Evolutionary conservation across 2,888 invertebrate genomes (phyloP).

Genomic region (Rhamphomyia laevipes): DNA sequence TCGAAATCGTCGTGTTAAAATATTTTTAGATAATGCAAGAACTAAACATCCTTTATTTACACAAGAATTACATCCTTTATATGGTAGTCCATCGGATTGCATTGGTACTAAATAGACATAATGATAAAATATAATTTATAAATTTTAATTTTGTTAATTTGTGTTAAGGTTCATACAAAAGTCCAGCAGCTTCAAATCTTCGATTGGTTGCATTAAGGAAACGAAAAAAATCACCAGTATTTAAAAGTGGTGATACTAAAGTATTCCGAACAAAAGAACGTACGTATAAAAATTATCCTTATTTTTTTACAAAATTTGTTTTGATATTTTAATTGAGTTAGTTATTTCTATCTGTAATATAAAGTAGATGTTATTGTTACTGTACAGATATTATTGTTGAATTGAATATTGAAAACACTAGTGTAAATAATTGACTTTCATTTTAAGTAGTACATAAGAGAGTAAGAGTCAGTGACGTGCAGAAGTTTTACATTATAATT

Average conservation of each 20-base stretch:
- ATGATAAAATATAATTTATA: background rate
- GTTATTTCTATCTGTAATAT: no score
- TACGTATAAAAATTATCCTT: constrained; percentile 12
- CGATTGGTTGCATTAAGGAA: constrained; percentile 20
- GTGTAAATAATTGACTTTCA: no score
- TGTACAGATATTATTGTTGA: no score
- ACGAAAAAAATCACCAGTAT: constrained; percentile 17
- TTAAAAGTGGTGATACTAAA: constrained; percentile 31
- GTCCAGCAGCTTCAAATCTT: constrained; percentile 22
- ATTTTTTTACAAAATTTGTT: no score
- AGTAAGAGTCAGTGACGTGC: no score
- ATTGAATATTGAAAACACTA: no score
- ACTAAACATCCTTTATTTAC: constrained; percentile 28
- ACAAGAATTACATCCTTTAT: constrained; percentile 24
- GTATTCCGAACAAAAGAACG: constrained; percentile 29
- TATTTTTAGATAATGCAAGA: constrained; percentile 28
- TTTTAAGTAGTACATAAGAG: no score
- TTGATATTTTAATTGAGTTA: no score
- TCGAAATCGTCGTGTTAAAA: constrained; percentile 25
- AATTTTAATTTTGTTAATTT: background rate
- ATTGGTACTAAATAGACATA: constrained; percentile 21
- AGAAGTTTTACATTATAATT: no score
- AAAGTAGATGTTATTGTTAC: no score
- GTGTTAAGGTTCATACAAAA: constrained; percentile 21
- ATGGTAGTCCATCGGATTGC: constrained; percentile 27